Evolutionary conservation across 1,140 invertebrate species (phyloP), one percentile per base, ranked within the genome.

Genomic region (Manduca sexta): DNA sequence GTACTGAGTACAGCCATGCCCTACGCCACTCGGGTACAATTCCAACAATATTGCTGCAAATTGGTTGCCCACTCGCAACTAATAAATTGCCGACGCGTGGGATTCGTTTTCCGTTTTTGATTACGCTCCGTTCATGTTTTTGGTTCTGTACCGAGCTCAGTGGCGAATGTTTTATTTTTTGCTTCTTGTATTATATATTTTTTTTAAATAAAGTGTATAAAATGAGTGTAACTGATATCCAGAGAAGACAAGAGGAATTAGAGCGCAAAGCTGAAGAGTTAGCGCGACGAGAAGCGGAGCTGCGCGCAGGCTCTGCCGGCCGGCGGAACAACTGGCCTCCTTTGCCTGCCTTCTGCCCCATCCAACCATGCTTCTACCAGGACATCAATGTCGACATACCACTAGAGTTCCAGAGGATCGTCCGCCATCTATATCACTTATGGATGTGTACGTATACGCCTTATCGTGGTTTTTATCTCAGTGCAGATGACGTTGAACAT

Each of bases 361-460:
- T 98, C 42, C 95, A 98, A 72, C 98, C 98, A 1, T 99, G 98
- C 84, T 99, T 99, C 84, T 99, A 99, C 87, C 98, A 99, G 88
- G 98, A 99, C 83, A 99, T 99, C 58, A 95, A 97, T 85, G 94
- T 99, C n/a, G 98, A 99, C 81, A 99, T 99, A 84, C 97, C 97
- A 13, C 86, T 96, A 40, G 96, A 99, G 80, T 99, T 99, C 86
- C 97, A 99, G 83, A 94, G 94, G 74, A 92, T 98, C 59, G 97
- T 99, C 29, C 92, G 95, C 60, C 92, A 96, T 72, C 88, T 98
- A 37, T 99, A 99, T 85, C 97, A 98, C 78, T 87, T 99, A 39
- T 99, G 98, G 97, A 93, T 98, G 87, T 97, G 97, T 98, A 43
- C 26, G 41, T 43, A 43, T 15, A 2, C n/a, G n/a, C n/a, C n/a